Evolutionary conservation across 2,888 invertebrate species (phyloP), one percentile per base, ranked within the genome.

Genomic region (Eustalomyia histrio): DNA sequence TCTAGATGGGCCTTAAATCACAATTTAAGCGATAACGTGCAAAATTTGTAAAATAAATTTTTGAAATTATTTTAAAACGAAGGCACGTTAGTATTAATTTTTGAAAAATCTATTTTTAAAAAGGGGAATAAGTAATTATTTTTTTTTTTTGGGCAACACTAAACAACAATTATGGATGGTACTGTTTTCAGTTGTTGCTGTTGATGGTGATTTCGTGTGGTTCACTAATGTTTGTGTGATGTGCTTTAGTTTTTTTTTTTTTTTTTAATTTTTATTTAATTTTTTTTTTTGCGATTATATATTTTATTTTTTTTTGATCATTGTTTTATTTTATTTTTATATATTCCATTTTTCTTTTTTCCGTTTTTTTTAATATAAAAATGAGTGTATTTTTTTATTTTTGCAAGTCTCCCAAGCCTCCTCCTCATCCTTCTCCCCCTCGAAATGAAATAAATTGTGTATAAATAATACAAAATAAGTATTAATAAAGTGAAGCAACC

Each of bases 401-500:
- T 43, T 43, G 43, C 43, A 43, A 43, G 12, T 43, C 43, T 43
- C 43, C 43, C 12, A 43, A 21, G 43, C 43, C 43, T 43, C 14
- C 14, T 12, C 43, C 43, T 43, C 39, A 7, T 33, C 33, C 33
- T 33, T 33, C 14, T 2, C 21, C 21, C 21, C 4, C 43, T 1
- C 8, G 5, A 43, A 43, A 5, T 43, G 43, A 76, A 61, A 72
- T 76, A 74, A 74, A 79, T 78, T 79, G 79, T 69, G 64, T 74
- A 69, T 74, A 64, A 74, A 73, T 65, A 58, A 16, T 55, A 29
- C 17, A 67, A 67, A 73, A 72, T 47, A 73, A 79, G 64, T 76
- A 78, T 71, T 74, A 74, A 80, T 74, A 83, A 83, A 83, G 79
- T 82, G 82, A 80, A 81, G 83, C 83, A 83, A 83, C 83, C 83